Evolutionary conservation across 2,113 vertebrate species (phyloP).

Genomic region (Carettochelys insculpta): DNA sequence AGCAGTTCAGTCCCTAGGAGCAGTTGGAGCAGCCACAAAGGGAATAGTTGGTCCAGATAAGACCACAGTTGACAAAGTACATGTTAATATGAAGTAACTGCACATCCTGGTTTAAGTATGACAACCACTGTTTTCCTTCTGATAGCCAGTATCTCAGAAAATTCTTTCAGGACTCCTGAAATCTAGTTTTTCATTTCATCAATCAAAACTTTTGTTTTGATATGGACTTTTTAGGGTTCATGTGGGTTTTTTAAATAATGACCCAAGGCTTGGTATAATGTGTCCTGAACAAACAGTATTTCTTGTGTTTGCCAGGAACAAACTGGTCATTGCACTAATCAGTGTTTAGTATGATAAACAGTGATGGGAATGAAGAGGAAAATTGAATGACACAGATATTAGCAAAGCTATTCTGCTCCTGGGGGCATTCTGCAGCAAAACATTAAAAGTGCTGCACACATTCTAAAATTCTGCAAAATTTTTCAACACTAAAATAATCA

Average conservation of each 20-base stretch:
- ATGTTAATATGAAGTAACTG: background rate
- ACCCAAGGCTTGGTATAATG: background rate
- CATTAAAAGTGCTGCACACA: no score
- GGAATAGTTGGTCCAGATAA: background rate
- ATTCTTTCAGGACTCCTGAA: background rate
- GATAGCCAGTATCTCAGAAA: background rate
- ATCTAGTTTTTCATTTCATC: background rate
- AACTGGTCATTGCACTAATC: constrained; percentile 26
- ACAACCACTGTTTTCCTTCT: background rate
- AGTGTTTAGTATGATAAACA: background rate
- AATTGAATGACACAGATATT: constrained; percentile 35
- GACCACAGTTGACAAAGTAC: background rate
- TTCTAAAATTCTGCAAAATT: no score
- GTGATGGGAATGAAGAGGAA: constrained; percentile 23
- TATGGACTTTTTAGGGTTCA: no score
- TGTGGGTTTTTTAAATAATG: background rate
- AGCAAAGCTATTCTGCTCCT: constrained; percentile 10
- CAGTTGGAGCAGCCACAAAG: background rate
- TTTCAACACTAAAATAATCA: no score
- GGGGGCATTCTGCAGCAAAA: no score
- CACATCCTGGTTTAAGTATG: background rate
- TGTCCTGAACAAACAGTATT: constrained; percentile 29
- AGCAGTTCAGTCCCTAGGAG: fast-evolving
- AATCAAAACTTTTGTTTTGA: background rate
- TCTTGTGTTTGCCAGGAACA: constrained; percentile 49